These are phyloP conservation scores for Enteromius mattozi DNA, from an alignment of 2,797 vertebrate genomes.

Conservation along the genomic window DNA sequence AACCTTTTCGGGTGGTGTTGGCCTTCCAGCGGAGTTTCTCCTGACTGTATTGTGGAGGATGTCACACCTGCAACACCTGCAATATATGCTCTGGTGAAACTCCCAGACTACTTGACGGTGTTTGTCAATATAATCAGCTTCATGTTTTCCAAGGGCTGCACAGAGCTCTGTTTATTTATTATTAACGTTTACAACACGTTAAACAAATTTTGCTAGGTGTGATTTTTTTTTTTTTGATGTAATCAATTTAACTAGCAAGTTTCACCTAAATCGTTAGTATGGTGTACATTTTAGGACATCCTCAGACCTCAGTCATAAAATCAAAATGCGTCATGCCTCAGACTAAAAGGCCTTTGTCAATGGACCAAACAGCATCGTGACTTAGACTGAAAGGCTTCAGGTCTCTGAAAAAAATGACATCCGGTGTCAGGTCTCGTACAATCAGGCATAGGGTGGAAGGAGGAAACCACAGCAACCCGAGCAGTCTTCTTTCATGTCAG, in stretches of 20 bases:
- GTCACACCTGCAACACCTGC: not conserved
- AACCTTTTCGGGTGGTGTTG: not conserved
- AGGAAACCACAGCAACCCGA: no score
- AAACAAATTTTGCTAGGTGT: not conserved
- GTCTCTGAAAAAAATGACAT: not conserved
- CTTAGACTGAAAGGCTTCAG: no score
- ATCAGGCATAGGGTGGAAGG: no score
- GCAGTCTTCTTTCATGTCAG: no score
- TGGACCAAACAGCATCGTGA: no score
- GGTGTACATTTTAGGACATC: no score
- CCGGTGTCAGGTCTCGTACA: no score
- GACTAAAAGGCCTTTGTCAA: no score
- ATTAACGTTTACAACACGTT: not conserved
- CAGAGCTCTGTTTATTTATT: not conserved
- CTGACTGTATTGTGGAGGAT: not conserved
- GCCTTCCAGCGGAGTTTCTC: not conserved
- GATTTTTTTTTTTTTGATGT: no score
- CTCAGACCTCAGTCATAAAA: no score
- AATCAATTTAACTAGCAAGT: not conserved
- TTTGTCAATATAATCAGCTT: not conserved
- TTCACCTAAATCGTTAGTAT: not conserved
- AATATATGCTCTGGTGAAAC: not conserved
- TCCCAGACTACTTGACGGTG: not conserved
- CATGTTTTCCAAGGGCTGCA: not conserved
- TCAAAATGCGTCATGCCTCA: no score